Evolutionary conservation across 1,140 invertebrate species (phyloP).

Genomic region (Orchestia grillus): DNA sequence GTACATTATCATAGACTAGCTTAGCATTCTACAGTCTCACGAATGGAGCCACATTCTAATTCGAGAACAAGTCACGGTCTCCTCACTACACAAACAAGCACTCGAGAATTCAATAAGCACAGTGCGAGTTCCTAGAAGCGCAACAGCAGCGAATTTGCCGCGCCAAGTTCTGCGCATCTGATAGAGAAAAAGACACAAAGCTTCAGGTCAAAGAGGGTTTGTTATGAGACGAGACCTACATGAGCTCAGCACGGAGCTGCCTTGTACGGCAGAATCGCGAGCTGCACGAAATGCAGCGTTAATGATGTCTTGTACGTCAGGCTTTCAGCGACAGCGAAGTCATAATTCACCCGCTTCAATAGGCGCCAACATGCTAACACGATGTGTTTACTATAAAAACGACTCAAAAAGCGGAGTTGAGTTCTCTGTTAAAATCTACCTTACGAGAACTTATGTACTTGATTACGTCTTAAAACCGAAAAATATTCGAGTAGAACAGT

Average conservation of each 20-base stretch:
- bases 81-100: background rate
- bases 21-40: background rate
- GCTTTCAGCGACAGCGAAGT: background rate
- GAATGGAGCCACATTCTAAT: background rate
- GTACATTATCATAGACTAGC: background rate
- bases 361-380: background rate
- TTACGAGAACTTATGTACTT: too few relatives aligned
- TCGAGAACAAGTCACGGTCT: background rate
- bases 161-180: background rate
- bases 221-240: constrained; percentile 1
- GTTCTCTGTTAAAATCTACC: too few relatives aligned
- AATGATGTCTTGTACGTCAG: background rate
- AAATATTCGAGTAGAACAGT: too few relatives aligned
- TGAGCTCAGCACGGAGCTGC: background rate
- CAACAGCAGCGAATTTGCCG: background rate
- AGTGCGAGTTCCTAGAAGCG: background rate
- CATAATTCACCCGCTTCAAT: constrained; percentile 23
- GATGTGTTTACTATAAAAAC: background rate
- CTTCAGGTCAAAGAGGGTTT: constrained; percentile 4
- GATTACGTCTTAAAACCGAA: too few relatives aligned
- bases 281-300: background rate
- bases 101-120: background rate
- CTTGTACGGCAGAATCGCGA: background rate
- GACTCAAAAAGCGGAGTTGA: background rate
- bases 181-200: background rate